phyloP scores from a whole-genome alignment of 2,888 invertebrate species.

The Listrodromus nycthemerus region DNA sequence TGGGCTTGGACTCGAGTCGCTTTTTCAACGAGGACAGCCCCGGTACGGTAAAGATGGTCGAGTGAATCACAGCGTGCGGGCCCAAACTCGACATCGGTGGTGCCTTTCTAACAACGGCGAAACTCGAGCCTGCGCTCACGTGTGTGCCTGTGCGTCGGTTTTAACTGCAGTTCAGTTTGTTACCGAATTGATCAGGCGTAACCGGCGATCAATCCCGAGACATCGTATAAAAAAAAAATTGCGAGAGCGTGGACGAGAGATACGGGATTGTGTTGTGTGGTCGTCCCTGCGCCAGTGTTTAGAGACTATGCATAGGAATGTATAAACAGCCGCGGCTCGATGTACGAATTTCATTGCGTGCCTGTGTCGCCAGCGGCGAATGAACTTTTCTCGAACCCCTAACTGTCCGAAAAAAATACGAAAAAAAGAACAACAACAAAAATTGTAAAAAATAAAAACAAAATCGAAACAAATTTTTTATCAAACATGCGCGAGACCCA shows the following conservation, averaged over 20 bases:
- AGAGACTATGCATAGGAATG: background rate
- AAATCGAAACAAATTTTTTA: background rate
- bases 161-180: background rate
- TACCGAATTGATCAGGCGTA: background rate
- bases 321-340: slow-evolving; percentile 7
- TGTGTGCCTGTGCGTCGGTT: background rate
- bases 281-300: background rate
- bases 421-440: background rate
- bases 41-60: slow-evolving; percentile 6
- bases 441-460: background rate
- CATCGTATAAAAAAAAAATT: background rate
- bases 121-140: slow-evolving; percentile 3
- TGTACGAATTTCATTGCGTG: background rate
- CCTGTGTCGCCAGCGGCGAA: slow-evolving; percentile 1
- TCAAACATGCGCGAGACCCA: slow-evolving; percentile 6
- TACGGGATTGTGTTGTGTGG: background rate
- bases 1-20: slow-evolving; percentile 16
- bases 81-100: background rate
- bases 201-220: slow-evolving; percentile 1
- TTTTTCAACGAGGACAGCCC: background rate
- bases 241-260: background rate
- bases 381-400: background rate
- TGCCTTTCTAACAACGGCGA: slow-evolving; percentile 7
- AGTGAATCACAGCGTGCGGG: slow-evolving; percentile 19
- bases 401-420: slow-evolving; percentile 1